A percentile compares a stretch with the other conserved stretches of the same genome.
Conservation (phyloP, 35 echinoderm and acorn worm species). For the Hemicentrotus pulcherrimus region DNA sequence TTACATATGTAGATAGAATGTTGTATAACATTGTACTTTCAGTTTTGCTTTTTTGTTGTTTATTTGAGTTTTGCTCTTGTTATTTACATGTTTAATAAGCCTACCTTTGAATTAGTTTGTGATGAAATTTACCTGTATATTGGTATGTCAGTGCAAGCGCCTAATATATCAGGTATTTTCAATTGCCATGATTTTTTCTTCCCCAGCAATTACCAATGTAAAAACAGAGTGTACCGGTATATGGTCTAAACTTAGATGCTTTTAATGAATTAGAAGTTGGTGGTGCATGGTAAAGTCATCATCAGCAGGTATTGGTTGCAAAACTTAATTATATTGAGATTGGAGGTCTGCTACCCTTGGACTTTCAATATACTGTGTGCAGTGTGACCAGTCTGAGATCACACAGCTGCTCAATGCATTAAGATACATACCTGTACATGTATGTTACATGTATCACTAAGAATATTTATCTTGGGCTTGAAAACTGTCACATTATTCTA, state of each 20-base stretch:
- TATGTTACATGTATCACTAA: neutral
- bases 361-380: neutral
- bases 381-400: neutral
- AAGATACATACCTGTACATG: neutral
- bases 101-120: no score
- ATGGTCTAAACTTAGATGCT: neutral
- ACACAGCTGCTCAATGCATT: neutral
- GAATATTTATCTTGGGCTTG: neutral
- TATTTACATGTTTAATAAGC: no score
- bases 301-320: conserved; percentile 9
- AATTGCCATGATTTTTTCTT: neutral
- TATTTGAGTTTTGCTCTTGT: no score
- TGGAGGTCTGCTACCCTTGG: neutral
- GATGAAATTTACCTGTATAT: neutral
- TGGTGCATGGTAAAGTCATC: neutral
- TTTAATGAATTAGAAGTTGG: conserved; percentile 19
- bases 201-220: neutral
- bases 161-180: neutral
- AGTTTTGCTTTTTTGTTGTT: no score
- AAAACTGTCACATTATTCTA: no score
- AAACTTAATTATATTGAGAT: neutral
- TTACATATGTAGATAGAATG: no score
- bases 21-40: no score
- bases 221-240: neutral
- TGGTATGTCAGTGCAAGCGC: neutral